phyloP scores from a whole-genome alignment of 2,113 vertebrate genomes.

The Artemisiospiza belli region DNA sequence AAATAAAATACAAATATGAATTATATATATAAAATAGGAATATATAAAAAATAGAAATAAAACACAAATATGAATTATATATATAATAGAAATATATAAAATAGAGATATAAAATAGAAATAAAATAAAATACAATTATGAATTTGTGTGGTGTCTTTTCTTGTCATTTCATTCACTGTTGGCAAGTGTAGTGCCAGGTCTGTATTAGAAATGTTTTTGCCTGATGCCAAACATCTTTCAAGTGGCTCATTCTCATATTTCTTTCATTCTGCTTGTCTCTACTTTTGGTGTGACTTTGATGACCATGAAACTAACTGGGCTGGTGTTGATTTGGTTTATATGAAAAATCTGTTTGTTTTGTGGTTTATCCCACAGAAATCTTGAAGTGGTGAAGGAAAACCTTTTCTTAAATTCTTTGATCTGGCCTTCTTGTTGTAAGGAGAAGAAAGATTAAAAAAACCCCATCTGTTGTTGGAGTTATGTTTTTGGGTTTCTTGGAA shows the following conservation, averaged over 20 bases:
- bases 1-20: background rate
- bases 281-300: slow-evolving; percentile 39
- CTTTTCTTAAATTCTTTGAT: background rate
- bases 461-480: background rate
- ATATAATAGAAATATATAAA: too few species aligned
- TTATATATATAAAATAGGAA: background rate
- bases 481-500: background rate
- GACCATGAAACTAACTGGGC: background rate
- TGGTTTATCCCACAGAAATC: background rate
- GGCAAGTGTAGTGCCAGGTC: slow-evolving; percentile 65
- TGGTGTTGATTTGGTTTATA: background rate
- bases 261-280: slow-evolving; percentile 20
- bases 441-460: background rate
- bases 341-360: background rate
- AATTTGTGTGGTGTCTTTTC: slow-evolving; percentile 22
- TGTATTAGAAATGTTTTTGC: slow-evolving; percentile 56
- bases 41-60: too few species aligned
- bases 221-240: slow-evolving; percentile 16
- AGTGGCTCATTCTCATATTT: background rate
- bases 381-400: background rate
- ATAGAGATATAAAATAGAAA: too few species aligned
- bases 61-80: too few species aligned
- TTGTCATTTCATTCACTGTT: slow-evolving; percentile 66
- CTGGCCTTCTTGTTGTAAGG: background rate
- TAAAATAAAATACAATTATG: too few species aligned